Base-by-base conservation (phyloP, 2,888 invertebrate genomes). In the Macropis europaea region DNA sequence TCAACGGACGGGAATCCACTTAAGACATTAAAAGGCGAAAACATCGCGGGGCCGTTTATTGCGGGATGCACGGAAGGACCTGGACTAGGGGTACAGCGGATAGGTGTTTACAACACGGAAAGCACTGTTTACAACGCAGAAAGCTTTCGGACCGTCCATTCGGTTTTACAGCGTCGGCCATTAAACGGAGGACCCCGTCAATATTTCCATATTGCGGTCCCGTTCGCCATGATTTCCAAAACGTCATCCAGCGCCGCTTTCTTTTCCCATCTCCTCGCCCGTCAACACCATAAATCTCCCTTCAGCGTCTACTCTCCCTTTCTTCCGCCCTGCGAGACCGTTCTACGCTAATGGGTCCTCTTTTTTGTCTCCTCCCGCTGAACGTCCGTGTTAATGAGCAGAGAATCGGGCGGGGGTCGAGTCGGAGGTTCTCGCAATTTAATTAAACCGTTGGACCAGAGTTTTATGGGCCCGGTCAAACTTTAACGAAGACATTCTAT, bases 1-100 rank as follows among this genome's bases (percentile, higher is more conserved):
- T 73, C 62, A 69, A 77, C 59, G 54, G 57, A 40, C 42, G 36
- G 22, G 56, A 62, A 64, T 63, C 40, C 61, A 67, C 45, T 76
- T 73, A 73, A 59, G 75, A 48, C 57, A 56, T 73, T 66, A 64
- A 45, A 36, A 56, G 64, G 28, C 59, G 24, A 45, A 48, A 48
- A 42, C 24, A 34, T 36, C 48, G 19, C 34, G 30, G 57, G 30
- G 56, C 40, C 47, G 30, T 75, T 75, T 75, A 75, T 73, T 73
- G 32, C 59, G 32, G 64, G 15, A 32, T 15, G 11, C 13, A 13
- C 9, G n/a, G 38, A 53, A 52, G 62, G 2, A n/a, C n/a, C n/a
- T n/a, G n/a, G 34, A 22, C 26, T 7, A 11, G 15, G 6, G 60
- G 45, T 36, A 52, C 43, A 38, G 13, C 7, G 11, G 13, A 24